A percentile compares a stretch with the other conserved stretches of the same genome.
Evolutionary conservation across 2,797 vertebrate genomes (phyloP).

Genomic region (Karalla daura): DNA sequence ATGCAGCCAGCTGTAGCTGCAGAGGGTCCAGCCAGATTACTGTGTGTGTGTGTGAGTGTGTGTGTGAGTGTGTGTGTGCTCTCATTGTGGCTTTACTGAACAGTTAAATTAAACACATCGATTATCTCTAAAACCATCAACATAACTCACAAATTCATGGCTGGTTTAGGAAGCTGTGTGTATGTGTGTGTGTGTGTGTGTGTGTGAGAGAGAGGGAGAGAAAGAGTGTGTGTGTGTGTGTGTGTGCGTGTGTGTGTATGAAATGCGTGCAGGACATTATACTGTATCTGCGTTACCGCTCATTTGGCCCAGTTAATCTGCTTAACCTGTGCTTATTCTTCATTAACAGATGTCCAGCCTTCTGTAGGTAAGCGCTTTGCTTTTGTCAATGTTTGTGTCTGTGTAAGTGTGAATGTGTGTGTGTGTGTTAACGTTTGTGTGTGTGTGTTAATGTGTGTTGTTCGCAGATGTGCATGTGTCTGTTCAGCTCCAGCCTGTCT

Average conservation of each 20-base stretch:
- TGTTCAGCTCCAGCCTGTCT: constrained; percentile 1
- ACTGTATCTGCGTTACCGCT: not conserved
- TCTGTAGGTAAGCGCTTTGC: constrained; percentile 55
- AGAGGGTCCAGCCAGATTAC: too few relatives aligned
- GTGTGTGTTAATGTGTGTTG: not conserved
- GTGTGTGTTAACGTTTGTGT: constrained; percentile 1
- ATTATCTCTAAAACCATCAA: constrained; percentile 26
- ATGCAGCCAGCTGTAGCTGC: constrained; percentile 1
- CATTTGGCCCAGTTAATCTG: constrained; percentile 29
- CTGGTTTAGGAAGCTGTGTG: not conserved
- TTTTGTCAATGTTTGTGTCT: constrained; percentile 20
- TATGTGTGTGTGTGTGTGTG: constrained; percentile 11
- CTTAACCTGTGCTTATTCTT: constrained; percentile 55
- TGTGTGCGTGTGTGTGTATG: not conserved
- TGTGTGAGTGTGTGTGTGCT: not conserved
- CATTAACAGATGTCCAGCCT: constrained; percentile 53
- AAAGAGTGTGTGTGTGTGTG: too few relatives aligned
- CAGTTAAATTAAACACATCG: constrained; percentile 28
- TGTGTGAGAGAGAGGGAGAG: too few relatives aligned
- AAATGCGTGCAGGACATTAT: constrained; percentile 19
- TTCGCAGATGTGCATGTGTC: too few relatives aligned
- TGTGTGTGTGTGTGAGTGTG: not conserved
- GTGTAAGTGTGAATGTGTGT: not conserved
- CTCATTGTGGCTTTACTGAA: constrained; percentile 24
- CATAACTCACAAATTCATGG: constrained; percentile 5